These are phyloP conservation scores for Clinocottus analis DNA, from an alignment of 2,113 vertebrate species.

Conservation along the genomic window DNA sequence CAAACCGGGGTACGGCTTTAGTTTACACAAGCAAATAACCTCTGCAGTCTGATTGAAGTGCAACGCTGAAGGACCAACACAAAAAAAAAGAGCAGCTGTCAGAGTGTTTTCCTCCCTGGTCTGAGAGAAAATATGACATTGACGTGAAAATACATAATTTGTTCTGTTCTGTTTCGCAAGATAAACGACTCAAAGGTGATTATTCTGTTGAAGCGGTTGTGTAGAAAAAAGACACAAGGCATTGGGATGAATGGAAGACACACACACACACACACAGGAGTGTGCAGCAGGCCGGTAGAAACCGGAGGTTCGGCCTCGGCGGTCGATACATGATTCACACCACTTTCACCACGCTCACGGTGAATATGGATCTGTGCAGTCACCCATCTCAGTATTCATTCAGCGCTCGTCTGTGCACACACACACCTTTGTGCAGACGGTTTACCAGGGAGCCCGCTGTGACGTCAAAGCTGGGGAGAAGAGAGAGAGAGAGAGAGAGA, in stretches of 20 bases:
- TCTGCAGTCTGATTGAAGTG: slow-evolving; percentile 1
- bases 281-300: background rate
- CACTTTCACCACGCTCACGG: background rate
- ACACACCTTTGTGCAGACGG: slow-evolving; percentile 54
- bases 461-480: slow-evolving; percentile 67
- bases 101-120: background rate
- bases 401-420: slow-evolving; percentile 33
- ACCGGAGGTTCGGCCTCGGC: background rate
- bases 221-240: background rate
- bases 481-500: too few relatives aligned
- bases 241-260: background rate
- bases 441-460: slow-evolving; percentile 70
- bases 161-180: background rate
- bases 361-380: slow-evolving; percentile 35
- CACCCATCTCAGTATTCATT: slow-evolving; percentile 14
- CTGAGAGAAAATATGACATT: too few relatives aligned
- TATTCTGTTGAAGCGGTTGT: background rate
- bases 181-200: background rate
- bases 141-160: background rate
- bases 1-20: background rate
- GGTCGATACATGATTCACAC: slow-evolving; percentile 18
- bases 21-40: slow-evolving; percentile 24
- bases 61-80: background rate
- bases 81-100: background rate
- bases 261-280: too few relatives aligned